Evolutionary conservation across 2,113 vertebrate genomes (phyloP).

Genomic region (Salvelinus alpinus): DNA sequence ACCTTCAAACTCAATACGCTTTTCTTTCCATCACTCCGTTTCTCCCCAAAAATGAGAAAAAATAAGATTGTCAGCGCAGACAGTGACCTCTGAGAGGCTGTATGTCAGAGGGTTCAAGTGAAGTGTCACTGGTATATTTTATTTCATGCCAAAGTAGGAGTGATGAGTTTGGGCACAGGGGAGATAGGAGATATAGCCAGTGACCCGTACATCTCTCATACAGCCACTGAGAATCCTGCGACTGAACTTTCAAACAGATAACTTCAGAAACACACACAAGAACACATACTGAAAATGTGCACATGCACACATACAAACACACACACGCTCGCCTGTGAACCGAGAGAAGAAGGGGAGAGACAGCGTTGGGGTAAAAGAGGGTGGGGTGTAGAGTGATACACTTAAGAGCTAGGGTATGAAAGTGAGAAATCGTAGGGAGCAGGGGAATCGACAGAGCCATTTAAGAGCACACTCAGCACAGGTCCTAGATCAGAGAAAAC

Average conservation of each 20-base stretch:
- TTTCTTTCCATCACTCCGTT: constrained; percentile 57
- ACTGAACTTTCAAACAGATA: constrained; percentile 16
- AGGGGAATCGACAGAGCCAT: constrained; percentile 83
- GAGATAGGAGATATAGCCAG: constrained; percentile 3
- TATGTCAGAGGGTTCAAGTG: constrained; percentile 48
- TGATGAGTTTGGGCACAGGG: constrained; percentile 14
- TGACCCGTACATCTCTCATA: neutral
- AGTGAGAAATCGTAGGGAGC: constrained; percentile 71
- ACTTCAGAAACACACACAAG: neutral
- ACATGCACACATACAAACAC: too few relatives aligned
- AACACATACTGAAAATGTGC: too few relatives aligned
- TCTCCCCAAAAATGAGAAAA: constrained; percentile 26
- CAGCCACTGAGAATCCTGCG: neutral
- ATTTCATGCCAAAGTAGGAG: constrained; percentile 28
- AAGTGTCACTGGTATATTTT: constrained; percentile 31
- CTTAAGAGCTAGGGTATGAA: constrained; percentile 33
- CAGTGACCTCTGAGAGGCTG: constrained; percentile 9
- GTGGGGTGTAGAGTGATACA: too few relatives aligned
- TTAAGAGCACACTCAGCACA: constrained; percentile 63
- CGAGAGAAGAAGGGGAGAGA: neutral
- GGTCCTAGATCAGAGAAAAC: constrained; percentile 50
- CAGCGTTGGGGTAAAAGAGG: constrained; percentile 8
- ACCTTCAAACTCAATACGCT: constrained; percentile 67
- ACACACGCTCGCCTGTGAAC: neutral
- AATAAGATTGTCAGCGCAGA: constrained; percentile 53